A percentile compares a stretch with the other conserved stretches of the same genome.
Conservation (phyloP, 2,888 invertebrate species). For the Xanthorhoe spadicearia region DNA sequence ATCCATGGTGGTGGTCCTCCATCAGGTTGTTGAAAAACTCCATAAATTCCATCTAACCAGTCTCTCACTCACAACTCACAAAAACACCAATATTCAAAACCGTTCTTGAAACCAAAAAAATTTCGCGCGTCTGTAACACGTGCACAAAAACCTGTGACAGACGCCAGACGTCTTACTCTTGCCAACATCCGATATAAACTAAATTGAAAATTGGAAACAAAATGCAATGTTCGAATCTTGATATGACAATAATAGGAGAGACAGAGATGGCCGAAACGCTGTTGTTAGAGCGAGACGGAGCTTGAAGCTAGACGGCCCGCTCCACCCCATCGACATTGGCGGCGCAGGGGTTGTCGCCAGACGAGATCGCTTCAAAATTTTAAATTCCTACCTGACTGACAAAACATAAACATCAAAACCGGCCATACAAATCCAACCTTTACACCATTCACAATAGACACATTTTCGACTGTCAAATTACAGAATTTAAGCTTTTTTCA, state of each 20-base stretch:
- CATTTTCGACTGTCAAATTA: slow-evolving; percentile 46
- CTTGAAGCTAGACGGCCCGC: slow-evolving; percentile 69
- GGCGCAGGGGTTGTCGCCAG: slow-evolving; percentile 82
- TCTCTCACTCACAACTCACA: slow-evolving; percentile 53
- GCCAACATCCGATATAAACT: slow-evolving; percentile 84
- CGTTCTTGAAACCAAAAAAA: slow-evolving; percentile 51
- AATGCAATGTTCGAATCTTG: slow-evolving; percentile 83
- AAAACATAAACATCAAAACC: slow-evolving; percentile 55
- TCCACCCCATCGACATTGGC: slow-evolving; percentile 77
- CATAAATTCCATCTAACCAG: slow-evolving; percentile 74
- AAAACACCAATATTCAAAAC: slow-evolving; percentile 51
- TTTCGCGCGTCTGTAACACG: slow-evolving; percentile 66
- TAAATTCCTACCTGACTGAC: slow-evolving; percentile 74
- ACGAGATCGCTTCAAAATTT: slow-evolving; percentile 77
- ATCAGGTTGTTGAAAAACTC: slow-evolving; percentile 73
- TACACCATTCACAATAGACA: slow-evolving; percentile 52
- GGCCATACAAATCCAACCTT: slow-evolving; percentile 61
- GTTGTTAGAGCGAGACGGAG: slow-evolving; percentile 62
- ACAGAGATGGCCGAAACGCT: slow-evolving; percentile 65
- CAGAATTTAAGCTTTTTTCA: slow-evolving; percentile 60
- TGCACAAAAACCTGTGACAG: slow-evolving; percentile 66
- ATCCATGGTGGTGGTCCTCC: slow-evolving; percentile 68
- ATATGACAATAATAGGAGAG: slow-evolving; percentile 84
- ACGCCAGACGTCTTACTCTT: slow-evolving; percentile 79
- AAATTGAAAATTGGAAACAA: slow-evolving; percentile 84